phyloP scores from a whole-genome alignment of 2,113 vertebrate genomes.

The Erinaceus europaeus region DNA sequence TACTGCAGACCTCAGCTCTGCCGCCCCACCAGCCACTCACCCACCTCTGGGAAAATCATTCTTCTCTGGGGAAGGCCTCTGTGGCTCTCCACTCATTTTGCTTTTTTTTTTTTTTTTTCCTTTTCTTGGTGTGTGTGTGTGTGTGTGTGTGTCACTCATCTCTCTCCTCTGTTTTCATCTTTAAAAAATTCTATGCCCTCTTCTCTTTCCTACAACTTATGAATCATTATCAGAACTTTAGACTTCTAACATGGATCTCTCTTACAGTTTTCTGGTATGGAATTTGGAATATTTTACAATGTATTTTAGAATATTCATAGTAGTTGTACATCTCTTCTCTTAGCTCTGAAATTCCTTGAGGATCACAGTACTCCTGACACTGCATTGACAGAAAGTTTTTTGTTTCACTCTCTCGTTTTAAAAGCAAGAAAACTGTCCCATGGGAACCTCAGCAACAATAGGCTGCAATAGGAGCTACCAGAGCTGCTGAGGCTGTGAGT shows the following conservation, averaged over 20 bases:
- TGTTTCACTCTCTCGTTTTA: not conserved
- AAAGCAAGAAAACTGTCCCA: not conserved
- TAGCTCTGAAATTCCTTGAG: not conserved
- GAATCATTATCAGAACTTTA: not conserved
- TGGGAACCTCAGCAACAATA: not conserved
- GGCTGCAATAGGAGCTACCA: not conserved
- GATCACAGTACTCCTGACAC: too few species aligned
- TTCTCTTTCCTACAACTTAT: not conserved
- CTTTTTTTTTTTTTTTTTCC: too few species aligned
- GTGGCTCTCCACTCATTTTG: too few species aligned
- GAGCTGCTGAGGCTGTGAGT: fast-evolving
- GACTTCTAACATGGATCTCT: not conserved
- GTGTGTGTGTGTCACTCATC: too few species aligned
- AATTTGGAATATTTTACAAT: not conserved
- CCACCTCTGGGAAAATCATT: too few species aligned
- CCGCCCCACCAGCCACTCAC: too few species aligned
- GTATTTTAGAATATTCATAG: not conserved
- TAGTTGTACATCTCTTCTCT: not conserved
- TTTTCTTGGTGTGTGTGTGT: too few species aligned
- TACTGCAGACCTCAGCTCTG: too few species aligned
- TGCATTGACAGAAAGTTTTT: not conserved
- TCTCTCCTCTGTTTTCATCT: too few species aligned
- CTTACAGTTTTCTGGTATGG: not conserved
- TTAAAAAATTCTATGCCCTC: not conserved
- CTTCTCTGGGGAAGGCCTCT: too few species aligned